phyloP scores from a whole-genome alignment of 2,888 invertebrate genomes.

The Epinotia bilunana region DNA sequence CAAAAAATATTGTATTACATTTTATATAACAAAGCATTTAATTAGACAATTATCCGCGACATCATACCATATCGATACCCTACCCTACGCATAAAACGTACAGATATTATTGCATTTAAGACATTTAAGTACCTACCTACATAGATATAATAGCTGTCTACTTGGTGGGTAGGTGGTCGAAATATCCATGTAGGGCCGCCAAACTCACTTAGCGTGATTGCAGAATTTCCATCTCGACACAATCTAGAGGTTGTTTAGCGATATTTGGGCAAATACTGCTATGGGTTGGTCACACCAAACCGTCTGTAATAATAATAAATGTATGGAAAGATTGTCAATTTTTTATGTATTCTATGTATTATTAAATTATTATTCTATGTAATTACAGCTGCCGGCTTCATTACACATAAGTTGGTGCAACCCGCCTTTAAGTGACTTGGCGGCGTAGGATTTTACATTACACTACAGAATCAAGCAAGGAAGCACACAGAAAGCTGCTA shows the following conservation, averaged over 20 bases:
- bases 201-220: background rate
- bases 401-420: too few relatives aligned
- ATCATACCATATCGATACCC: constrained; percentile 48
- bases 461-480: background rate
- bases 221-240: background rate
- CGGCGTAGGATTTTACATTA: background rate
- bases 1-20: constrained; percentile 77
- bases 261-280: too few relatives aligned
- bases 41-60: constrained; percentile 55
- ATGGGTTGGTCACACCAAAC: too few relatives aligned
- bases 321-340: too few relatives aligned
- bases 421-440: too few relatives aligned
- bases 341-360: too few relatives aligned
- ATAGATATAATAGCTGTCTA: background rate
- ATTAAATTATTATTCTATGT: too few relatives aligned
- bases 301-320: too few relatives aligned
- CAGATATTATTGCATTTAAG: background rate
- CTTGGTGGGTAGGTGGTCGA: background rate
- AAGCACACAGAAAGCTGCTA: constrained; percentile 41
- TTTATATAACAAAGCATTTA: constrained; percentile 76
- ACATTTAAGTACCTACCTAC: background rate
- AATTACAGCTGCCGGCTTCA: too few relatives aligned
- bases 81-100: constrained; percentile 43
- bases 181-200: background rate
- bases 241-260: too few relatives aligned